Evolutionary conservation across 2,888 invertebrate genomes (phyloP), one percentile per base, ranked within the genome.

Genomic region (Dioctria linearis): DNA sequence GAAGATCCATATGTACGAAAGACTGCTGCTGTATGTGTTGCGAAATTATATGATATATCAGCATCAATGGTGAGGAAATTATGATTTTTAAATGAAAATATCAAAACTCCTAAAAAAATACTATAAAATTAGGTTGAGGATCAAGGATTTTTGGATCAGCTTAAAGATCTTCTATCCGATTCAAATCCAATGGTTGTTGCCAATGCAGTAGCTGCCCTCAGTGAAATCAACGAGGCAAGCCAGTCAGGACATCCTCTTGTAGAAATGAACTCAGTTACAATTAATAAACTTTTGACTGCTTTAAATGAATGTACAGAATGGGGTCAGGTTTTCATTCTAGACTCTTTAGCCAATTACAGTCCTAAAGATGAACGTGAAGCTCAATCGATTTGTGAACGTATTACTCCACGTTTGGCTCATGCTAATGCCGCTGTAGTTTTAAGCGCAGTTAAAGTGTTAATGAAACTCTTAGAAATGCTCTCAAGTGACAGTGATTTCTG

Each of bases 111-210:
- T 25, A 25, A 25, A 25, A 25, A 25, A 25, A 25, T 25, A 25
- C 25, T 25, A 25, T 25, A 25, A 25, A 25, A 37, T 65, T 42
- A 86, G 86, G 86, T 89, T 6, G 89, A 89, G 82, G 89, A 89
- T 84, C 95, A 99, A 92, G 99, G 98, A 46, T 99, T 99, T 89
- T 90, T 99, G 83, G 99, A 99, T 88, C 96, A 98, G 86, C 90
- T 99, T 42, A 97, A 98, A 88, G 99, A 99, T 89, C 90, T 99
- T 76, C 90, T 99, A 57, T 98, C 98, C 69, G 99, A 99, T 90
- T 99, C 99, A 0, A 99, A 99, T 90, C 99, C 99, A 0, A 99
- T 99, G 99, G 99, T 98, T 51, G 99, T 99, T 1, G 99, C 99
- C 0, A 99, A 99, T 90, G 99, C 99, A 0, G 99, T 99, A 0